Percentiles rank a stretch among this genome's conserved stretches.
These are phyloP conservation scores for Leptopilina boulardi DNA, from an alignment of 1,140 invertebrate genomes.

Conservation along the genomic window DNA sequence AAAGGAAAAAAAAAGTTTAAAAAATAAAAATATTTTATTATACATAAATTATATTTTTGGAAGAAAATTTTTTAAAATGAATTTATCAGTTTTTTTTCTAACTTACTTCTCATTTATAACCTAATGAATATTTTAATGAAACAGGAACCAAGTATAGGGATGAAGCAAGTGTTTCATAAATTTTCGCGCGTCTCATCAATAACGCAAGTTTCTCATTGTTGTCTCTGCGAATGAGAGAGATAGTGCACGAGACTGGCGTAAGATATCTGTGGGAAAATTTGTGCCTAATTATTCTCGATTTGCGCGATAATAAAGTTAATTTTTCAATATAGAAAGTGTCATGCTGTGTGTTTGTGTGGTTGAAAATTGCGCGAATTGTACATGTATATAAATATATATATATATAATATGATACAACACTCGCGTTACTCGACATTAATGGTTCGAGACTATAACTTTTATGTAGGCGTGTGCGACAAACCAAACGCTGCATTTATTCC, in stretches of 20 bases:
- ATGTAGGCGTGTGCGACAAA: conserved; percentile 29
- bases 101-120: no score
- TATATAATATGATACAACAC: background rate
- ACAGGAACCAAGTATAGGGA: background rate
- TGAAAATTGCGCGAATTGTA: background rate
- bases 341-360: background rate
- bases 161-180: conserved; percentile 31
- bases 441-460: conserved; percentile 18
- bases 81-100: no score
- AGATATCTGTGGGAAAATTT: background rate
- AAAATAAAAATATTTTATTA: no score
- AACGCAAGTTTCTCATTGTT: conserved; percentile 19
- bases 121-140: conserved; percentile 25
- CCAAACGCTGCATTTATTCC: conserved; percentile 8
- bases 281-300: conserved; percentile 24
- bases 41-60: no score
- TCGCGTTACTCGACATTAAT: conserved; percentile 14
- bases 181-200: conserved; percentile 11
- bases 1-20: no score
- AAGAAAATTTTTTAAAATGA: no score
- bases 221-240: background rate
- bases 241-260: no score
- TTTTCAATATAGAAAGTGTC: conserved; percentile 30
- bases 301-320: background rate
- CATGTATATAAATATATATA: background rate